phyloP scores from a whole-genome alignment of 1,140 invertebrate genomes.

The Catajapyx aquilonaris region DNA sequence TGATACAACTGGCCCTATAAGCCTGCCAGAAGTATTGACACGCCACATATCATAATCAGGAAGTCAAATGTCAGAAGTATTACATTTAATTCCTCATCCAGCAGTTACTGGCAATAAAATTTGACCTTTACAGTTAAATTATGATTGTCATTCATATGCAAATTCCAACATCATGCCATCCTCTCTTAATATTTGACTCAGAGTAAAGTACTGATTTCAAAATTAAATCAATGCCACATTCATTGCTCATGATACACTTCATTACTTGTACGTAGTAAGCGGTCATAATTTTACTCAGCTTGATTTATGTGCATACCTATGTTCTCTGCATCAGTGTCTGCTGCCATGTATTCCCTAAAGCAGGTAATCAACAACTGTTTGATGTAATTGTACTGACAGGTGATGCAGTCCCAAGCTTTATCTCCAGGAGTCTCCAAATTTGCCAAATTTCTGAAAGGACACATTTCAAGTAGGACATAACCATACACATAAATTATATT shows the following conservation, averaged over 20 bases:
- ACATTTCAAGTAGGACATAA: background rate
- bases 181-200: too few species aligned
- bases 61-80: too few species aligned
- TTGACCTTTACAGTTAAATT: too few species aligned
- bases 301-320: constrained; percentile 11
- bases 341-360: constrained; percentile 30
- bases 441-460: constrained; percentile 26
- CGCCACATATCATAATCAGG: too few species aligned
- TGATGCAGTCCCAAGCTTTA: constrained; percentile 81
- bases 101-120: too few species aligned
- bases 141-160: too few species aligned
- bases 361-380: constrained; percentile 37
- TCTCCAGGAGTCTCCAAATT: constrained; percentile 44
- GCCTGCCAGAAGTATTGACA: too few species aligned
- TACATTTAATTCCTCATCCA: too few species aligned
- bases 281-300: background rate
- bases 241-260: background rate
- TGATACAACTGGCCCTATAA: too few species aligned
- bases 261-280: background rate
- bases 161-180: too few species aligned
- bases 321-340: constrained; percentile 20
- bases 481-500: background rate
- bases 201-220: too few species aligned
- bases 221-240: background rate
- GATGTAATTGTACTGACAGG: constrained; percentile 51